phyloP scores from a whole-genome alignment of 2,113 vertebrate species.

The Paramisgurnus dabryanus region DNA sequence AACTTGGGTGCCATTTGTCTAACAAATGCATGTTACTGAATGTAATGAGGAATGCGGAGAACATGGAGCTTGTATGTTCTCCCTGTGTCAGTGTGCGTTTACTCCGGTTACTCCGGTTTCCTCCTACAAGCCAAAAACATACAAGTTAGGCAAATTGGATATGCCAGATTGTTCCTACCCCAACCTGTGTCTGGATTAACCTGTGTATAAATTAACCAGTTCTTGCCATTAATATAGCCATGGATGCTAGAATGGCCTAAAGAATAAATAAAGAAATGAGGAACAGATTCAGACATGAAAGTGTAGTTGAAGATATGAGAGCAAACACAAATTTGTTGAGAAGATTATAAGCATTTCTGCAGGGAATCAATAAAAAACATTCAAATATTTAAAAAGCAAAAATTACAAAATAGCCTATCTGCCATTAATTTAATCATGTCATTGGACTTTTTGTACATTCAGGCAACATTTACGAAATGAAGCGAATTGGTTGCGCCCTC shows the following conservation, averaged over 20 bases:
- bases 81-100: no score
- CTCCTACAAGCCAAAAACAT: no score
- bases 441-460: not conserved
- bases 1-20: conserved; percentile 23
- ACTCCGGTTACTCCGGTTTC: no score
- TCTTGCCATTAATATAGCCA: no score
- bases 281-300: conserved; percentile 28
- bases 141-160: no score
- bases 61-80: no score
- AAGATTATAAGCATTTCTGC: not conserved
- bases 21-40: conserved; percentile 8
- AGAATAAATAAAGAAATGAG: not conserved
- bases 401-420: not conserved
- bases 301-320: conserved; percentile 3
- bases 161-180: no score
- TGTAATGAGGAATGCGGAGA: not conserved
- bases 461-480: conserved; percentile 1
- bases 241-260: no score
- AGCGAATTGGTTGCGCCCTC: not conserved
- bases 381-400: conserved; percentile 30
- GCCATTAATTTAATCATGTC: not conserved
- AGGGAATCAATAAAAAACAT: conserved; percentile 13
- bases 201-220: no score
- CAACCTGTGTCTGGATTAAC: no score
- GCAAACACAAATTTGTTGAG: conserved; percentile 3